Percentiles rank a stretch among this genome's conserved stretches.
Evolutionary conservation across 1,140 invertebrate species (phyloP).

Genomic region (Grapholita molesta): DNA sequence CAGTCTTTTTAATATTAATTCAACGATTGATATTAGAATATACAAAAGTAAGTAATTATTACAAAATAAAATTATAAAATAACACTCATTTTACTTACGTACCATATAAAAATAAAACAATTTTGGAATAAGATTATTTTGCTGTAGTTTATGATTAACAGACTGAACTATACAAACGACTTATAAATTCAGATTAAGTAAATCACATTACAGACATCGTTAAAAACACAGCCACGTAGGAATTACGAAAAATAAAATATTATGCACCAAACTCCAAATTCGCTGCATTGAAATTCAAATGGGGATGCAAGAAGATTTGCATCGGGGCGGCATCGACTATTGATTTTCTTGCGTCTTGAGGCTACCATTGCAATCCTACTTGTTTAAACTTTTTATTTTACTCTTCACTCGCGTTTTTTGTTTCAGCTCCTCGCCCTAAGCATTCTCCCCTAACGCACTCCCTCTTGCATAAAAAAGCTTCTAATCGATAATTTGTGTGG

Average conservation of each 20-base stretch:
- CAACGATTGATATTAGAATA: no score
- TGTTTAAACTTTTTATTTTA: conserved; percentile 78
- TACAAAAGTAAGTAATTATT: no score
- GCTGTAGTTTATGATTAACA: no score
- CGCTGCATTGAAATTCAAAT: conserved; percentile 69
- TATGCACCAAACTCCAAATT: conserved; percentile 49
- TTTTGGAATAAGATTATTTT: no score
- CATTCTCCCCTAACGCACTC: conserved; percentile 55
- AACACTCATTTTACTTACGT: no score
- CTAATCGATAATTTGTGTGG: conserved; percentile 78
- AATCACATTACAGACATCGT: conserved; percentile 7
- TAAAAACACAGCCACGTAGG: conserved; percentile 28
- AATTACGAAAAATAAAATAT: conserved; percentile 36
- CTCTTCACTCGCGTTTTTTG: conserved; percentile 75
- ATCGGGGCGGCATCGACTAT: conserved; percentile 68
- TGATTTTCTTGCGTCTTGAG: conserved; percentile 73
- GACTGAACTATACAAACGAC: no score
- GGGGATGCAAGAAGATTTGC: conserved; percentile 68
- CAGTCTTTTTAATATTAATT: no score
- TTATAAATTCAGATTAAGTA: background rate
- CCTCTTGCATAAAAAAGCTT: conserved; percentile 78
- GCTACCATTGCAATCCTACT: conserved; percentile 66
- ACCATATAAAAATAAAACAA: no score
- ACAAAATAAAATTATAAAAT: no score
- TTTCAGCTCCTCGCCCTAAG: conserved; percentile 72